Percentiles rank a stretch among this genome's conserved stretches.
Evolutionary conservation across 2,113 vertebrate species (phyloP).

Genomic region (Callorhinus ursinus): DNA sequence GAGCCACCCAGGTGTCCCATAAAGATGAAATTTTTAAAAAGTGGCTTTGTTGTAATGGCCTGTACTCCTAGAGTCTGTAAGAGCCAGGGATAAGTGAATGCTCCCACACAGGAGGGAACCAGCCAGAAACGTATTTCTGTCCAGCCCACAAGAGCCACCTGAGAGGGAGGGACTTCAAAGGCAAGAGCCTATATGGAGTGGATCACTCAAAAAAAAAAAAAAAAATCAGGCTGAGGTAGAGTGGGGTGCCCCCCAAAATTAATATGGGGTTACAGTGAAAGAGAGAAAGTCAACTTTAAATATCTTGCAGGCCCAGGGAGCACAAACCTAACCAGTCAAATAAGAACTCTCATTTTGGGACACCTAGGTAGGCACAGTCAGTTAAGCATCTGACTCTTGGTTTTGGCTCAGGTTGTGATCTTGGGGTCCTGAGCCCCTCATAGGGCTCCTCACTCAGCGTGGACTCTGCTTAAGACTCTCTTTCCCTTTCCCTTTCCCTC

Average conservation of each 20-base stretch:
- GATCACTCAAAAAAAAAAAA: neutral
- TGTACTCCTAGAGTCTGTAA: neutral
- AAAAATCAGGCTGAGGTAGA: neutral
- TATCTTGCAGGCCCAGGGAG: neutral
- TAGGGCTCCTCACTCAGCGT: neutral
- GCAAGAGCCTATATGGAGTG: neutral
- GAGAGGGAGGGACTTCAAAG: neutral
- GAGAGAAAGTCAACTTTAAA: neutral
- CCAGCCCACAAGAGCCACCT: neutral
- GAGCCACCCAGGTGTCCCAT: neutral
- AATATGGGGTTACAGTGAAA: neutral
- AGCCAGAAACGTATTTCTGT: neutral
- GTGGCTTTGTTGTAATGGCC: neutral
- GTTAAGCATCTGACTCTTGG: neutral
- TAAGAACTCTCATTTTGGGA: neutral
- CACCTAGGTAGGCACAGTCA: neutral
- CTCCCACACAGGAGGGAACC: neutral
- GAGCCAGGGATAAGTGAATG: neutral
- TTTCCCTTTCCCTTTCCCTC: neutral
- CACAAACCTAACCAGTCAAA: neutral
- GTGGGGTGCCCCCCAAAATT: neutral
- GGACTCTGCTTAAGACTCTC: neutral
- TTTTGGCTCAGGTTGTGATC: neutral
- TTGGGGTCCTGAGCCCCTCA: neutral
- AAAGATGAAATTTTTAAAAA: neutral